Evolutionary conservation across 2,113 vertebrate genomes (phyloP).

Genomic region (Tragelaphus strepsiceros): DNA sequence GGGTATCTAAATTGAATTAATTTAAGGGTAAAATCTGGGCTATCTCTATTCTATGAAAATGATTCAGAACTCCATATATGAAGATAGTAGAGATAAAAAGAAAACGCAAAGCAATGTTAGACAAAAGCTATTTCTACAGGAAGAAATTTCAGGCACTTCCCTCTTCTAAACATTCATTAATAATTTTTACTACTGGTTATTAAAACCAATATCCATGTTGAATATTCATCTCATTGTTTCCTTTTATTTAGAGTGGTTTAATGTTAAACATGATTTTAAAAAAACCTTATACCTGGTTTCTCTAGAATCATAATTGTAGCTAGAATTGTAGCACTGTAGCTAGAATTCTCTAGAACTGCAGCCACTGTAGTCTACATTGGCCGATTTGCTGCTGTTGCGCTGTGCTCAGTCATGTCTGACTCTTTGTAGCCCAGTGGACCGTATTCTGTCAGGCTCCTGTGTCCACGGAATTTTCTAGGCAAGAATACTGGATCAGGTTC

Average conservation of each 20-base stretch:
- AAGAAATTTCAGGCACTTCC: not conserved
- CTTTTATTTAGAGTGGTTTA: not conserved
- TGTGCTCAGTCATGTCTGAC: not conserved
- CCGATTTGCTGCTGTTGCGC: not conserved
- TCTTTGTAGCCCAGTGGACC: not conserved
- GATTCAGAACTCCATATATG: conserved; percentile 35
- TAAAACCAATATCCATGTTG: not conserved
- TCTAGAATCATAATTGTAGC: not conserved
- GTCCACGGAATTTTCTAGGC: not conserved
- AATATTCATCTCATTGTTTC: not conserved
- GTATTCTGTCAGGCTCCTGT: not conserved
- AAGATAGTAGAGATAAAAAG: conserved; percentile 12
- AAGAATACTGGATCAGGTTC: not conserved
- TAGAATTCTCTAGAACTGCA: not conserved
- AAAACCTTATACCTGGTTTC: not conserved
- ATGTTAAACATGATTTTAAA: not conserved
- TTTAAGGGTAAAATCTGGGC: not conserved
- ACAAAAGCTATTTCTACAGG: not conserved
- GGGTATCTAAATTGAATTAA: not conserved
- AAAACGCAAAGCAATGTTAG: not conserved
- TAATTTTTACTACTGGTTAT: not conserved
- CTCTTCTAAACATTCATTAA: not conserved
- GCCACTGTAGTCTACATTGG: not conserved
- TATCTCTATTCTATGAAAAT: not conserved
- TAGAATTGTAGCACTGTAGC: not conserved